phyloP scores from a whole-genome alignment of 2,888 invertebrate genomes.

The Phlogophora meticulosa region DNA sequence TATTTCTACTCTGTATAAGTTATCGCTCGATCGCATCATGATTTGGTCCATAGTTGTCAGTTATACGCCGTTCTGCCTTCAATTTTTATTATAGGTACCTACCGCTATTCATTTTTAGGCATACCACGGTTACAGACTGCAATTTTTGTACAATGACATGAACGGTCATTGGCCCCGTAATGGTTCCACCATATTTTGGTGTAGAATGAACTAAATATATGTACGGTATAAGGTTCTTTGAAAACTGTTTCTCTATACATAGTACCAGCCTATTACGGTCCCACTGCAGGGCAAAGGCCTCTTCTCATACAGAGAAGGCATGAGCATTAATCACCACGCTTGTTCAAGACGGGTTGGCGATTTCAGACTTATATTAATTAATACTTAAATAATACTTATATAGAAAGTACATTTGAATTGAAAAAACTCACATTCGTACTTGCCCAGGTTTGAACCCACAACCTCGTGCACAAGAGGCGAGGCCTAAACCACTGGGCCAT shows the following conservation, averaged over 20 bases:
- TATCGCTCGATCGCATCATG: background rate
- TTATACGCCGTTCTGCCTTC: constrained; percentile 4
- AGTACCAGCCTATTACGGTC: too few relatives aligned
- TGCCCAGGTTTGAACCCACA: too few relatives aligned
- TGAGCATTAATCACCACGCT: too few relatives aligned
- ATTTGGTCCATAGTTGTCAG: constrained; percentile 1
- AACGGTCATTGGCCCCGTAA: constrained; percentile 33
- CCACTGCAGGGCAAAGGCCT: too few relatives aligned
- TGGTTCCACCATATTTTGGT: background rate
- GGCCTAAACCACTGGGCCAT: too few relatives aligned
- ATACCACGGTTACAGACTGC: constrained; percentile 23
- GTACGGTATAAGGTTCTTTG: background rate
- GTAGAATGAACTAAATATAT: background rate
- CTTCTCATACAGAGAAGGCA: too few relatives aligned
- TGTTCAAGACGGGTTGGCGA: too few relatives aligned
- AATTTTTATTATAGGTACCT: background rate
- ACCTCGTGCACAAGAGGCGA: too few relatives aligned
- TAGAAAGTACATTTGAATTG: too few relatives aligned
- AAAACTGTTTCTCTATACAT: background rate
- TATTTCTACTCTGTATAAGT: background rate
- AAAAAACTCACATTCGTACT: too few relatives aligned
- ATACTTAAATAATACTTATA: too few relatives aligned
- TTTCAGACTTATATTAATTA: too few relatives aligned
- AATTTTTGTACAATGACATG: constrained; percentile 36
- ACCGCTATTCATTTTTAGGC: constrained; percentile 17